Conservation (phyloP, 2,888 invertebrate species). For the Dasypogon diadema region DNA sequence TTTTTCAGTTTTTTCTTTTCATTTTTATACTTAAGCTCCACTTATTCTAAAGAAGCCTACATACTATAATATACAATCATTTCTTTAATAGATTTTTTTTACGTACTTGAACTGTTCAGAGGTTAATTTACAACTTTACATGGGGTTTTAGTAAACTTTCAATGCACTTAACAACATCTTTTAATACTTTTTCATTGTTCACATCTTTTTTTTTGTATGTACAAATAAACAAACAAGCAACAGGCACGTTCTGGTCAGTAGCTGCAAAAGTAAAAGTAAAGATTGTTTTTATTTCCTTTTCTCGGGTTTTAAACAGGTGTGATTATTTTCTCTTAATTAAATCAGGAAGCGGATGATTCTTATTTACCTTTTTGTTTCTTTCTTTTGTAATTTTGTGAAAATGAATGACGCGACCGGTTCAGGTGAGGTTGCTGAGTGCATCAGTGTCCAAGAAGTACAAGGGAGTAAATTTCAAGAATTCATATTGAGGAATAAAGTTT, state of each 20-base stretch:
- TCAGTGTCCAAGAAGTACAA: too few species aligned
- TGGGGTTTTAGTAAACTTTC: neutral
- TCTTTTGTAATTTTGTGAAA: too few species aligned
- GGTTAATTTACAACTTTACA: conserved; percentile 27
- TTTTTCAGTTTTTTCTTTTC: neutral
- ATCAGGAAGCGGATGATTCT: too few species aligned
- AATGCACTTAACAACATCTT: neutral
- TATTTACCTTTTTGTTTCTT: too few species aligned
- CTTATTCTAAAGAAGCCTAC: neutral
- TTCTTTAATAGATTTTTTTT: neutral
- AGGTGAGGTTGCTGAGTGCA: too few species aligned
- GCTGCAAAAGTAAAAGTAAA: conserved; percentile 9
- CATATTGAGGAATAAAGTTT: too few species aligned
- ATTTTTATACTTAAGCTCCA: neutral
- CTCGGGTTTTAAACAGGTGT: neutral
- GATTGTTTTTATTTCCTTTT: neutral
- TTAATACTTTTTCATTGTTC: neutral
- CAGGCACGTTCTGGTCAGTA: conserved; percentile 24
- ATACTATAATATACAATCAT: conserved; percentile 3
- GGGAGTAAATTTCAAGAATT: too few species aligned
- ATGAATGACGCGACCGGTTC: too few species aligned
- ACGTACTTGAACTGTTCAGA: neutral
- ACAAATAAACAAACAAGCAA: conserved; percentile 24
- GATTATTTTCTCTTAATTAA: too few species aligned
- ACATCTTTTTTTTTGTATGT: conserved; percentile 4